Conservation (phyloP, 2,797 vertebrate genomes). For the Poeciliopsis infans region DNA sequence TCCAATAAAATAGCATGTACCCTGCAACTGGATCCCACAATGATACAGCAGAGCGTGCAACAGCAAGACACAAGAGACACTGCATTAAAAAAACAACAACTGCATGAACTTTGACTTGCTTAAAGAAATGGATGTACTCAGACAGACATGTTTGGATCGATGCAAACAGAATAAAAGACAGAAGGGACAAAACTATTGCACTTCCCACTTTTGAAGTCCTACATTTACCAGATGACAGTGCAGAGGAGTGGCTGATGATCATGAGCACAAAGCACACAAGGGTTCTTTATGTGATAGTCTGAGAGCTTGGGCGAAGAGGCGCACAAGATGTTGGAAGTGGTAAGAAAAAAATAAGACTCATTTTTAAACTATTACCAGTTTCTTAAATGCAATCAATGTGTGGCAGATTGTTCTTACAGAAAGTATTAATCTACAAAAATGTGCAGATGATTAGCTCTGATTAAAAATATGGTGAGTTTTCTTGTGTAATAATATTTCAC, state of each 20-base stretch:
- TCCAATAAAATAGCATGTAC: neutral
- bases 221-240: constrained; percentile 4
- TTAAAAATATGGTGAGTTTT: neutral
- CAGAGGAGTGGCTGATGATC: constrained; percentile 12
- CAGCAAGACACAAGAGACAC: neutral
- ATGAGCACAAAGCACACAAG: constrained; percentile 14
- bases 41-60: neutral
- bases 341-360: constrained; percentile 14
- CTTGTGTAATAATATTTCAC: neutral
- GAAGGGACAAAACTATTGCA: constrained; percentile 1
- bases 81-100: neutral
- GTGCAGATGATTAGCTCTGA: neutral
- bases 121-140: constrained; percentile 18
- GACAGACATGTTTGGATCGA: constrained; percentile 9
- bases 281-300: constrained; percentile 10
- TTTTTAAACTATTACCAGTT: neutral
- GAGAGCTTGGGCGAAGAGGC: neutral
- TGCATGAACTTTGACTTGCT: neutral
- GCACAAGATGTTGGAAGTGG: constrained; percentile 2
- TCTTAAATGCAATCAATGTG: neutral
- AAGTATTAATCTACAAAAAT: neutral
- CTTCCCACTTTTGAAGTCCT: constrained; percentile 7
- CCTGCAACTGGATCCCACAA: neutral
- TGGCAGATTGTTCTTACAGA: neutral
- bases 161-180: constrained; percentile 15